Conservation (phyloP, 2,113 vertebrate genomes). For the Pantherophis guttatus region DNA sequence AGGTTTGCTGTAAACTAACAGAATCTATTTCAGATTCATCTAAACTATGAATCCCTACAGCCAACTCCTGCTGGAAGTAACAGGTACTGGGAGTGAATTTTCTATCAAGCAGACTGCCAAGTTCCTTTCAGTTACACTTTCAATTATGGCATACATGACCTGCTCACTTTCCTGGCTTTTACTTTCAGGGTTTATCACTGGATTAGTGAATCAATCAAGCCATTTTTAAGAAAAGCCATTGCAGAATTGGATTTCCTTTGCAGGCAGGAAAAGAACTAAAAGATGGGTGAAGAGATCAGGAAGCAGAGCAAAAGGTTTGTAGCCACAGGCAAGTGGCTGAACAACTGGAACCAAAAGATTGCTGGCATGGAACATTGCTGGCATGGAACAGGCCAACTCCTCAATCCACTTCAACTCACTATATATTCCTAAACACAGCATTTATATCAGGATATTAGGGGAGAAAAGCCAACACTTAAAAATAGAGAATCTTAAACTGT, state of each 20-base stretch:
- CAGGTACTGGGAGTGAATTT: not conserved
- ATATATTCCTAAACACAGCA: not conserved
- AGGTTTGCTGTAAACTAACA: not conserved
- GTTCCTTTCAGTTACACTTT: not conserved
- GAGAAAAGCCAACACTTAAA: not conserved
- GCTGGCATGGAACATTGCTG: not conserved
- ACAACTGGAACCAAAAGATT: not conserved
- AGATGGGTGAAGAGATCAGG: not conserved
- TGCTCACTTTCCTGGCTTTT: not conserved
- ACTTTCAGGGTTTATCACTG: not conserved
- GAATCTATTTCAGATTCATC: not conserved
- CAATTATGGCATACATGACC: not conserved
- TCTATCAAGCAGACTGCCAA: not conserved
- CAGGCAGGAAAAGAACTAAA: not conserved
- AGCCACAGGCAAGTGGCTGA: not conserved
- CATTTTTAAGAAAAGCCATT: not conserved
- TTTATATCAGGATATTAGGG: not conserved
- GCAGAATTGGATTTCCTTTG: not conserved
- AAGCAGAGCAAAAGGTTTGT: not conserved
- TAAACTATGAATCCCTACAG: not conserved
- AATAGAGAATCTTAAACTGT: not conserved
- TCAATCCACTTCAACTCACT: not conserved
- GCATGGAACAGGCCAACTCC: not conserved
- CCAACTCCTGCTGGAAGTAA: not conserved
- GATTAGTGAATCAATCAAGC: not conserved